Percentiles rank a stretch among this genome's conserved stretches.
Evolutionary conservation across 2,888 invertebrate species (phyloP).

Genomic region (Tenthredo mesomela): DNA sequence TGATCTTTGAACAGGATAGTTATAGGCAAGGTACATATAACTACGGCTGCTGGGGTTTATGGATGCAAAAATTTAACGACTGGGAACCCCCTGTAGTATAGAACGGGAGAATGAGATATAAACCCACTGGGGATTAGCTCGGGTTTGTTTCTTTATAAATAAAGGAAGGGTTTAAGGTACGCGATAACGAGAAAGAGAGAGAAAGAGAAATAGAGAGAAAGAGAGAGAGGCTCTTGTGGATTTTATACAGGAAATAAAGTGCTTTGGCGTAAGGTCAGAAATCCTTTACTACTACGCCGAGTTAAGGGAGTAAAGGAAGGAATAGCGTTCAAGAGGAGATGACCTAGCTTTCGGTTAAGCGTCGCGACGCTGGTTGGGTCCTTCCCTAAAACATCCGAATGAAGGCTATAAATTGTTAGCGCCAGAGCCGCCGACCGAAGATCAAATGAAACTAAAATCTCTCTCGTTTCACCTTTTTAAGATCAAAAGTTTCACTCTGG

Average conservation of each 20-base stretch:
- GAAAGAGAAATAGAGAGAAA: neutral
- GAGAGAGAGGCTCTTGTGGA: conserved; percentile 18
- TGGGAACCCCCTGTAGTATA: too few species aligned
- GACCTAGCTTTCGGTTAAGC: conserved; percentile 47
- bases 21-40: too few species aligned
- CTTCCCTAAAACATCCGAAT: conserved; percentile 46
- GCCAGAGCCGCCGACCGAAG: neutral
- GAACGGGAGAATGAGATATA: neutral
- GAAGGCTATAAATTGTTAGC: conserved; percentile 45
- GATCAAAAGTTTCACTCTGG: conserved; percentile 27
- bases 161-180: conserved; percentile 18
- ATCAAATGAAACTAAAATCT: conserved; percentile 40
- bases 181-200: conserved; percentile 32
- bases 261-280: conserved; percentile 38
- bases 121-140: neutral
- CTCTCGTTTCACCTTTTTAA: neutral
- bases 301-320: neutral
- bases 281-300: conserved; percentile 10
- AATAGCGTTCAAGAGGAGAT: conserved; percentile 29
- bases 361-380: conserved; percentile 13
- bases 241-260: conserved; percentile 49
- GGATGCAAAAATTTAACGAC: too few species aligned
- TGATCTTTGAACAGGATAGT: too few species aligned
- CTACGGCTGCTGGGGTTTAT: too few species aligned
- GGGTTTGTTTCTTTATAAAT: conserved; percentile 32